A percentile compares a stretch with the other conserved stretches of the same genome.
Evolutionary conservation across 2,113 vertebrate species (phyloP).

Genomic region (Pardalotus punctatus): DNA sequence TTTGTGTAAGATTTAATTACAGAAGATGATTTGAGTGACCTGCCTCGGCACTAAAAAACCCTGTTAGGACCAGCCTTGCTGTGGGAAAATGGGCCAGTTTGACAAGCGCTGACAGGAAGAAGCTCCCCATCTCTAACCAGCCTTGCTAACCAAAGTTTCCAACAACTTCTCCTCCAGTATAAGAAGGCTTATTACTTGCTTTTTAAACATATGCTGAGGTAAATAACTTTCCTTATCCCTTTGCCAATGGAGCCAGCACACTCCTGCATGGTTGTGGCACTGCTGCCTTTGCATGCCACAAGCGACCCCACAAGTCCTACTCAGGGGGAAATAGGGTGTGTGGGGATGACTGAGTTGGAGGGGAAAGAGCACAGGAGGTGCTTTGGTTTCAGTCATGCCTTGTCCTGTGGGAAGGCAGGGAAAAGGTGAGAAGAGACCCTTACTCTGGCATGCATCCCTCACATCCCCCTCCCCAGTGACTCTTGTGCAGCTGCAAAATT

Average conservation of each 20-base stretch:
- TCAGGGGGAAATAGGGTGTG: neutral
- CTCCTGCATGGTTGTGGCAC: neutral
- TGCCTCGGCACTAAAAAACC: neutral
- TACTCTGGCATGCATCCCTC: neutral
- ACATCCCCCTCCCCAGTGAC: neutral
- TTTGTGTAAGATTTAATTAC: neutral
- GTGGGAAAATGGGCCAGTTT: neutral
- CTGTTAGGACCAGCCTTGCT: neutral
- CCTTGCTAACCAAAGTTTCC: neutral
- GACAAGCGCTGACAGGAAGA: neutral
- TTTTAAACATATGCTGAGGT: neutral
- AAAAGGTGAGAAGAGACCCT: constrained; percentile 18
- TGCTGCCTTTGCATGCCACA: neutral
- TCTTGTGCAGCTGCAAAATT: constrained; percentile 50
- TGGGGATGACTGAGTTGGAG: neutral
- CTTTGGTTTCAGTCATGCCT: neutral
- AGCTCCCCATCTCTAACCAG: neutral
- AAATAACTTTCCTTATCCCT: neutral
- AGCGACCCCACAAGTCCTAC: neutral
- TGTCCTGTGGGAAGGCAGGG: neutral
- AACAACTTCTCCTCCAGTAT: neutral
- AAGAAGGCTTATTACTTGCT: neutral
- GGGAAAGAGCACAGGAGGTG: neutral
- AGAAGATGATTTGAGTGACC: neutral
- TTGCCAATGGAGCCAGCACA: neutral